Conservation (phyloP, 1,140 invertebrate genomes). For the Diprion similis region DNA sequence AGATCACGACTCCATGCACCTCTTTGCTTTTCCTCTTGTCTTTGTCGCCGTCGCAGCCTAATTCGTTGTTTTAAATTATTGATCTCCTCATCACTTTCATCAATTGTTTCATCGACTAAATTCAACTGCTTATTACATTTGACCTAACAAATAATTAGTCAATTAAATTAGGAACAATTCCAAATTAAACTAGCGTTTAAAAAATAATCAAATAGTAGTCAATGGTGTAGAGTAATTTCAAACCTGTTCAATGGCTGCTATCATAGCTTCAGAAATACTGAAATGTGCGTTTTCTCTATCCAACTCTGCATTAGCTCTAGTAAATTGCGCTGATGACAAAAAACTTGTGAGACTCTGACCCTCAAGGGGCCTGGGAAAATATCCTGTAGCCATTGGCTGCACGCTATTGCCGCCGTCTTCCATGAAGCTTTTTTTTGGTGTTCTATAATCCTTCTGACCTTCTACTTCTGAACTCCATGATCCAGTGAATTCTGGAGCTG, state of each 20-base stretch:
- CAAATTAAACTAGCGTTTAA: constrained; percentile 11
- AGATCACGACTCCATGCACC: constrained; percentile 45
- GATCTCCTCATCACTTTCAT: constrained; percentile 76
- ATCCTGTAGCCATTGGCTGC: constrained; percentile 65
- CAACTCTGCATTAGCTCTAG: constrained; percentile 76
- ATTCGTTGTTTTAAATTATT: constrained; percentile 72
- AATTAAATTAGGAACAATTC: not conserved
- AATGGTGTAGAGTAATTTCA: constrained; percentile 30
- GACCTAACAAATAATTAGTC: constrained; percentile 38
- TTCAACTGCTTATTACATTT: constrained; percentile 59
- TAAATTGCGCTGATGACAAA: constrained; percentile 75
- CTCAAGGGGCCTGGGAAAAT: constrained; percentile 70
- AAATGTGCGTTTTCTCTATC: constrained; percentile 90
- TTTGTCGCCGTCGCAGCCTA: constrained; percentile 64
- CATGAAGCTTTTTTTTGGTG: constrained; percentile 68
- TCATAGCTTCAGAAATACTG: constrained; percentile 83
- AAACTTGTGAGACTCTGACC: constrained; percentile 81
- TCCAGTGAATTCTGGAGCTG: constrained; percentile 46
- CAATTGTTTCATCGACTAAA: constrained; percentile 59
- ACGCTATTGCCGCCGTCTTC: constrained; percentile 68
- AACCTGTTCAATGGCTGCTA: constrained; percentile 81
- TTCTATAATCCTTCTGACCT: constrained; percentile 64
- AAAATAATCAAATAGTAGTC: not conserved
- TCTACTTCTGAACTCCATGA: constrained; percentile 48
- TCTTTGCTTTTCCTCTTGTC: constrained; percentile 54